A percentile compares a stretch with the other conserved stretches of the same genome.
Evolutionary conservation across 2,888 invertebrate species (phyloP).

Genomic region (Ochropacha duplaris): DNA sequence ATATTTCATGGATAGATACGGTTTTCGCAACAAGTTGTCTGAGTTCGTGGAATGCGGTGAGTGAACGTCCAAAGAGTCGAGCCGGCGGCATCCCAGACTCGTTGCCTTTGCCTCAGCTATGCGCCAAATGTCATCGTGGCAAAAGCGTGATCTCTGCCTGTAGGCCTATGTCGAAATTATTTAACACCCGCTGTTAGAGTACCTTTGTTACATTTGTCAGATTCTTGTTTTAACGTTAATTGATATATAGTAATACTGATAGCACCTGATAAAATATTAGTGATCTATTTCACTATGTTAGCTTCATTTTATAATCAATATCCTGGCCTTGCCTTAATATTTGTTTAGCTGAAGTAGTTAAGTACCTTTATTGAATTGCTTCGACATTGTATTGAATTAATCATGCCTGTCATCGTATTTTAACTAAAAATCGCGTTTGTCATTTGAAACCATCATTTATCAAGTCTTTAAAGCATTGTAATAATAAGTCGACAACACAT

Average conservation of each 20-base stretch:
- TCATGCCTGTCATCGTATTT: neutral
- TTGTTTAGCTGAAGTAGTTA: conserved; percentile 29
- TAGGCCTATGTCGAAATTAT: conserved; percentile 40
- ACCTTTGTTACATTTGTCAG: conserved; percentile 16
- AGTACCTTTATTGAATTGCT: neutral
- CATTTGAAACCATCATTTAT: conserved; percentile 15
- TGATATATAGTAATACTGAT: conserved; percentile 31
- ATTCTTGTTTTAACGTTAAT: conserved; percentile 17
- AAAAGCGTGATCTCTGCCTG: conserved; percentile 57
- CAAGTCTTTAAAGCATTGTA: no score
- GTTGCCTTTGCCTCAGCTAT: conserved; percentile 50
- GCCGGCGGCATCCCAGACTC: conserved; percentile 54
- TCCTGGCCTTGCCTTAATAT: conserved; percentile 35
- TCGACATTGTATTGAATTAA: neutral
- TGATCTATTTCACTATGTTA: conserved; percentile 36
- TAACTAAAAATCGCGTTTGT: conserved; percentile 7
- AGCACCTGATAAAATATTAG: conserved; percentile 54
- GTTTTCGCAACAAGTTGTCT: conserved; percentile 57
- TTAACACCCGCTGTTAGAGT: conserved; percentile 10
- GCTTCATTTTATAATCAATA: conserved; percentile 45
- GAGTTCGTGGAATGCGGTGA: conserved; percentile 63
- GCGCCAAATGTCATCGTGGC: conserved; percentile 70
- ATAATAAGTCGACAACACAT: no score
- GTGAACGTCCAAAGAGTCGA: conserved; percentile 64
- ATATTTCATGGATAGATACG: conserved; percentile 27